Percentiles rank a stretch among this genome's conserved stretches.
phyloP scores from a whole-genome alignment of 2,113 vertebrate genomes.

The Rostratula benghalensis region DNA sequence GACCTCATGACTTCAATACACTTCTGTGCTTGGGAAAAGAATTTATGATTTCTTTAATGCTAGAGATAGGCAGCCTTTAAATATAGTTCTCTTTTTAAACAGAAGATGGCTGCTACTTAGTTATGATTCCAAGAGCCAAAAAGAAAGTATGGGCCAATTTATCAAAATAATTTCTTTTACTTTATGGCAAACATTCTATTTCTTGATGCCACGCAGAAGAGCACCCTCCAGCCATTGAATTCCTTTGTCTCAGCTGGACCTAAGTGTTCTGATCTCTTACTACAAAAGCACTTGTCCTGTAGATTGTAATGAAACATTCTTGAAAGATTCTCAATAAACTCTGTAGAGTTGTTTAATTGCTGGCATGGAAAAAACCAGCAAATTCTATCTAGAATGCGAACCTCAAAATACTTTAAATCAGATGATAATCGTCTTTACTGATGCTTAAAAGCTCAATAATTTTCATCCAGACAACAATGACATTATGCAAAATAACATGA shows the following conservation, averaged over 20 bases:
- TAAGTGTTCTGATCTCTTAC: background rate
- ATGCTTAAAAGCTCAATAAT: background rate
- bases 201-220: background rate
- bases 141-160: background rate
- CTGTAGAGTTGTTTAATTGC: background rate
- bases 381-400: background rate
- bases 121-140: background rate
- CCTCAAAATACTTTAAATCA: background rate
- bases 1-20: background rate
- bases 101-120: background rate
- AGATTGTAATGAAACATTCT: background rate
- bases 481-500: conserved; percentile 43
- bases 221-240: background rate
- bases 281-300: background rate
- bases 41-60: background rate
- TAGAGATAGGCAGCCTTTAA: background rate
- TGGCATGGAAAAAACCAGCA: background rate
- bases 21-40: background rate
- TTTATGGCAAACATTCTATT: background rate
- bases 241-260: background rate
- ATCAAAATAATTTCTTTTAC: background rate
- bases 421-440: background rate
- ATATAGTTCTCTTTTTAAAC: background rate
- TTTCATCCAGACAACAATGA: conserved; percentile 19
- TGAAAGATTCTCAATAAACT: background rate